These are phyloP conservation scores for Myotis brandtii DNA, from an alignment of 2,113 vertebrate species.

Conservation along the genomic window DNA sequence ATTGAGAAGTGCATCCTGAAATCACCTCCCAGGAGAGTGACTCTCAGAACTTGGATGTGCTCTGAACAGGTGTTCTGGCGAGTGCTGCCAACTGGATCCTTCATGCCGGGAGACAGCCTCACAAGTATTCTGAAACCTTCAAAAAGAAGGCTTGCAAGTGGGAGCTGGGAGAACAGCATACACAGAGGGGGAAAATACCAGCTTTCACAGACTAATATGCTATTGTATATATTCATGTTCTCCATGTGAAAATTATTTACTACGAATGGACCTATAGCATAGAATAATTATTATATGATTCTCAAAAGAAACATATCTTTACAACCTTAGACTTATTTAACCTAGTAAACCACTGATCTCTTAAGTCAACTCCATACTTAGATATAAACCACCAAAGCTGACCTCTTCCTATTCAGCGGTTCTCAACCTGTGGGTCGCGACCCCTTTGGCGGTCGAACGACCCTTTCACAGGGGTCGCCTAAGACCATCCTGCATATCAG, in stretches of 20 bases:
- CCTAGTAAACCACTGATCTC: not conserved
- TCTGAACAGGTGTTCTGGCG: slow-evolving; percentile 68
- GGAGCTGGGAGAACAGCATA: not conserved
- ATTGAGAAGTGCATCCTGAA: slow-evolving; percentile 59
- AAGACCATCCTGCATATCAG: too few relatives aligned
- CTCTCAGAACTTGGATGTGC: slow-evolving; percentile 49
- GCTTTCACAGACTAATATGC: not conserved
- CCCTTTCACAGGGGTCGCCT: too few relatives aligned
- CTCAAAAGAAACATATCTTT: not conserved
- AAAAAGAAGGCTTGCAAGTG: not conserved
- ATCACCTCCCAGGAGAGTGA: slow-evolving; percentile 55
- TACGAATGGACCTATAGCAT: too few relatives aligned
- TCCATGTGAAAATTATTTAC: not conserved
- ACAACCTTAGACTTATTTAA: not conserved
- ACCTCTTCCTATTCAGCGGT: not conserved
- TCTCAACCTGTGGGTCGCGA: too few relatives aligned
- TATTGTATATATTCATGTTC: not conserved
- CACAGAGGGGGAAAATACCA: not conserved
- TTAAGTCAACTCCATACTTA: not conserved
- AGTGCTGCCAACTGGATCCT: slow-evolving; percentile 66
- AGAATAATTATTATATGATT: not conserved
- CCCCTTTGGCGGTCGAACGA: too few relatives aligned
- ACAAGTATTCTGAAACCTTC: slow-evolving; percentile 51
- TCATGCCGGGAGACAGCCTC: not conserved
- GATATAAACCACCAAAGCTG: not conserved